A percentile compares a stretch with the other conserved stretches of the same genome.
Evolutionary conservation across 2,113 vertebrate species (phyloP).

Genomic region (Corvus cornix): DNA sequence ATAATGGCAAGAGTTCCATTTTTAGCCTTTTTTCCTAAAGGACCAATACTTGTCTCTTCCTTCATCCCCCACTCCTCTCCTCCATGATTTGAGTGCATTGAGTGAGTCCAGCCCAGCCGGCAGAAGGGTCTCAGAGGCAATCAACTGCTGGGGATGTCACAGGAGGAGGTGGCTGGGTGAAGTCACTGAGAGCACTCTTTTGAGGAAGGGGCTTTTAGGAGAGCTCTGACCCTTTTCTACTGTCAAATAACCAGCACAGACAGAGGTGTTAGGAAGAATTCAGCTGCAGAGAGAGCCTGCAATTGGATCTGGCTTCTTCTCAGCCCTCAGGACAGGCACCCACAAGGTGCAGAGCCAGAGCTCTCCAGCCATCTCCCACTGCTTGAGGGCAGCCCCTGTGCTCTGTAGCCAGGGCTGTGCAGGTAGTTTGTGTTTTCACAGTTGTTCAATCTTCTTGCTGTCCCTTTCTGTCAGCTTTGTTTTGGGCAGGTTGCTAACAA

Average conservation of each 20-base stretch:
- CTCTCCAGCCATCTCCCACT: background rate
- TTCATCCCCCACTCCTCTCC: background rate
- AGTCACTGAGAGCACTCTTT: background rate
- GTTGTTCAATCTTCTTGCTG: background rate
- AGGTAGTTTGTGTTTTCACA: background rate
- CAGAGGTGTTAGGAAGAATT: background rate
- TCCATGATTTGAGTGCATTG: background rate
- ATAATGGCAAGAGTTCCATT: background rate
- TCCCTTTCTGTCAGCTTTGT: background rate
- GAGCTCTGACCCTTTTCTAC: background rate
- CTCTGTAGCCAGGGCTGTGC: background rate
- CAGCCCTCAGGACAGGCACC: background rate
- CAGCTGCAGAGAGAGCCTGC: background rate
- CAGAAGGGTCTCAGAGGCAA: background rate
- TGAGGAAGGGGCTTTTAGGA: background rate
- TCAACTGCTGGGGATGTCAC: background rate
- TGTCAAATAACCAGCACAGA: background rate
- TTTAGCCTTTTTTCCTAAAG: constrained; percentile 10
- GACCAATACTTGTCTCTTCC: background rate
- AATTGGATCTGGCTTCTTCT: background rate
- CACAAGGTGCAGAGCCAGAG: background rate
- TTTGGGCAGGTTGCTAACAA: background rate
- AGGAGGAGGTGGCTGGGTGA: background rate
- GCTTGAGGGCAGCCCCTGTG: background rate
- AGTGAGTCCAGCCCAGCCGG: background rate